phyloP scores from a whole-genome alignment of 2,888 invertebrate genomes.

The Siphonodentalium dalli region DNA sequence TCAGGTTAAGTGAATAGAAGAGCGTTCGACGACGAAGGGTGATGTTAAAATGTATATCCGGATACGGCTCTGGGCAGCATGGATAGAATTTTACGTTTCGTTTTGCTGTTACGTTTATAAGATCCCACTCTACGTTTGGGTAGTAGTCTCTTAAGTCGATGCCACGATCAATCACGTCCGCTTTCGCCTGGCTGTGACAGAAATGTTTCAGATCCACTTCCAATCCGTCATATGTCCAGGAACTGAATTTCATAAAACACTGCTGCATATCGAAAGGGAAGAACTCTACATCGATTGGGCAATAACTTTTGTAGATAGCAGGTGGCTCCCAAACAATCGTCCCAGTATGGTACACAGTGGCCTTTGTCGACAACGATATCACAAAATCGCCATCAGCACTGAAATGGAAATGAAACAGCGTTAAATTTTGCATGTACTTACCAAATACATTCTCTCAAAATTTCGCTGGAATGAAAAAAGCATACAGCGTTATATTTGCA shows the following conservation, averaged over 20 bases:
- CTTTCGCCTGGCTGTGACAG: constrained; percentile 28
- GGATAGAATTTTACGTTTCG: constrained; percentile 68
- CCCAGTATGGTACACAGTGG: constrained; percentile 87
- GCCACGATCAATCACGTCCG: constrained; percentile 45
- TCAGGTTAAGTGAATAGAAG: constrained; percentile 95
- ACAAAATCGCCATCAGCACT: constrained; percentile 94
- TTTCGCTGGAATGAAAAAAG: too few species aligned
- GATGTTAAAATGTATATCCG: constrained; percentile 65
- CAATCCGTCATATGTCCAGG: constrained; percentile 95
- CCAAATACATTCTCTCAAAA: too few species aligned
- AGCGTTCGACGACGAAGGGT: constrained; percentile 70
- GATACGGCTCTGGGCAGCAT: constrained; percentile 63
- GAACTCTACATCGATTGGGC: constrained; percentile 84
- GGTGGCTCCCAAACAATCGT: constrained; percentile 96
- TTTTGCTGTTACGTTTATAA: constrained; percentile 71
- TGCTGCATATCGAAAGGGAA: constrained; percentile 99
- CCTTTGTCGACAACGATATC: constrained; percentile 95
- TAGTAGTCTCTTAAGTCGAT: constrained; percentile 62
- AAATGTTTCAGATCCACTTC: constrained; percentile 71
- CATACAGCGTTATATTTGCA: too few species aligned
- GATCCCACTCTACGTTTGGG: constrained; percentile 62
- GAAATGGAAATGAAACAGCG: constrained; percentile 38
- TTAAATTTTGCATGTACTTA: too few species aligned
- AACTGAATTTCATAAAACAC: constrained; percentile 98
- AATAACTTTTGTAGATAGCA: constrained; percentile 90